Conservation (phyloP, 2,797 vertebrate genomes). For the Oreochromis grahami region DNA sequence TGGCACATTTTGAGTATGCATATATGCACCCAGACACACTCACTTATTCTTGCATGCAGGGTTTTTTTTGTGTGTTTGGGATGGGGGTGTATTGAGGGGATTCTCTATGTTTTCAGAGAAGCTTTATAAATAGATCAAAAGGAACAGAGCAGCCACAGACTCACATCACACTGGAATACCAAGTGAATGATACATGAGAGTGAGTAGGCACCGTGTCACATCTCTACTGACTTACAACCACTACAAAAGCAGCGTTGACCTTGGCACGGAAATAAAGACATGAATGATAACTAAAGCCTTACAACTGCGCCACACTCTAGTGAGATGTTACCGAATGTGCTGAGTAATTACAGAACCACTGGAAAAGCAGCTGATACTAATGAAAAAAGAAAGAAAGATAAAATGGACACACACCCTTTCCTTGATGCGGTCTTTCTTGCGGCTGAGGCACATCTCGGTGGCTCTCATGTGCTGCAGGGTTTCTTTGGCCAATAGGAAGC, state of each 20-base stretch:
- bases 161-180: conserved; percentile 52
- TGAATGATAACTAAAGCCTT: not conserved
- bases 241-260: not conserved
- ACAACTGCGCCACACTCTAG: not conserved
- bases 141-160: conserved; percentile 24
- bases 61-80: not conserved
- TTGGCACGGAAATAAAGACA: not conserved
- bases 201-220: conserved; percentile 9
- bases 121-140: conserved; percentile 67
- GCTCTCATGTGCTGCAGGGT: conserved; percentile 90
- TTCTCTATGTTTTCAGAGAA: conserved; percentile 43
- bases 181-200: conserved; percentile 32
- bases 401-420: conserved; percentile 69
- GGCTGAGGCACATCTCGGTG: conserved; percentile 86
- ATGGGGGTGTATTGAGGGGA: conserved; percentile 14
- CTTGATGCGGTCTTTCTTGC: conserved; percentile 80
- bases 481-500: conserved; percentile 87
- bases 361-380: not conserved
- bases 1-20: not conserved
- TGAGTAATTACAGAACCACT: not conserved
- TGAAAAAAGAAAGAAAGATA: not conserved
- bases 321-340: not conserved
- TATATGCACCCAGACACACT: not conserved
- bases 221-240: conserved; percentile 19
- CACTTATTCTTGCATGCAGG: conserved; percentile 27